Conservation (phyloP, 2,888 invertebrate genomes). For the Drosophila eohydei region DNA sequence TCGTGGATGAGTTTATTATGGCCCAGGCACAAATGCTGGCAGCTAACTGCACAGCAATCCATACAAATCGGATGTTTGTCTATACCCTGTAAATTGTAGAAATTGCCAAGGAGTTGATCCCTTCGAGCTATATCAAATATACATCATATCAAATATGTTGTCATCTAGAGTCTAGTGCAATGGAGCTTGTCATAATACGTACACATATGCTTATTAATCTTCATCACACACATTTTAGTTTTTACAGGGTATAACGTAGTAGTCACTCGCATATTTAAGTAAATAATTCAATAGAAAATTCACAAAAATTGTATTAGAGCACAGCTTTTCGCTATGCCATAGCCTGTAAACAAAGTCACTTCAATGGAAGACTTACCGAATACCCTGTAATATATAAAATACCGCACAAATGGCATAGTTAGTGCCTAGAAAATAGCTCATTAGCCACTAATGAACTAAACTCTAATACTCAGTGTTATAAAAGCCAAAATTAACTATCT, state of each 20-base stretch:
- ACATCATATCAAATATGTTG: too few relatives aligned
- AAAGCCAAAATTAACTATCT: neutral
- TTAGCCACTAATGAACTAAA: neutral
- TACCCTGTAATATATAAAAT: neutral
- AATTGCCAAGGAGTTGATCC: too few relatives aligned
- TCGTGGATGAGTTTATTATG: constrained; percentile 27
- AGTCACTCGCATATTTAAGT: neutral
- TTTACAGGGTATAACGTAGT: neutral
- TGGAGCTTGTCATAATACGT: too few relatives aligned
- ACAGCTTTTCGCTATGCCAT: neutral
- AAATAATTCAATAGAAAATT: neutral
- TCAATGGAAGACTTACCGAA: neutral
- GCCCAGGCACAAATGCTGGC: constrained; percentile 17
- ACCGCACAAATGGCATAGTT: too few relatives aligned
- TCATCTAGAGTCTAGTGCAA: too few relatives aligned
- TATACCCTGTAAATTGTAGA: constrained; percentile 21
- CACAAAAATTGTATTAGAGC: neutral
- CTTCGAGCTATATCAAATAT: too few relatives aligned
- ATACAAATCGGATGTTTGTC: constrained; percentile 4
- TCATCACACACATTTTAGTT: neutral
- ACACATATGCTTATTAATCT: too few relatives aligned
- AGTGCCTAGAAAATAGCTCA: neutral
- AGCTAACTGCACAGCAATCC: constrained; percentile 12
- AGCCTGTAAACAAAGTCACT: neutral
- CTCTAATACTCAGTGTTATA: neutral